Evolutionary conservation across 2,888 invertebrate species (phyloP).

Genomic region (Sepioteuthis lessoniana): DNA sequence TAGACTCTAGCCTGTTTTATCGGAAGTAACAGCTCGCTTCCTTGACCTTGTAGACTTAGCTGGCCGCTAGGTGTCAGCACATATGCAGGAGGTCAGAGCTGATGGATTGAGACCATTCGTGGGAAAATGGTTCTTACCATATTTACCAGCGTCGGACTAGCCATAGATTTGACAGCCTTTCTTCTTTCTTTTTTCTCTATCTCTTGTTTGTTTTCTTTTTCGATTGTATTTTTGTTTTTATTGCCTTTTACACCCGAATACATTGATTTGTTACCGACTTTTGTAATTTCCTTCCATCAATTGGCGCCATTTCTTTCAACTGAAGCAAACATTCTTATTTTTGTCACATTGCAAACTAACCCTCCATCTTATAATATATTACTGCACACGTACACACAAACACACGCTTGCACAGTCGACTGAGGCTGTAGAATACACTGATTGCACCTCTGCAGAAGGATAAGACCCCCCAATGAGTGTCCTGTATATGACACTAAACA

Average conservation of each 20-base stretch:
- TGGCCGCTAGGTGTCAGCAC: conserved; percentile 16
- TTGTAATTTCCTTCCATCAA: neutral
- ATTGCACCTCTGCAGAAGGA: too few relatives aligned
- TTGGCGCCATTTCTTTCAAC: neutral
- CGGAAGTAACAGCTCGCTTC: neutral
- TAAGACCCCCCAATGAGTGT: too few relatives aligned
- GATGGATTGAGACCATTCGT: neutral
- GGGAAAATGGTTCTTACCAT: neutral
- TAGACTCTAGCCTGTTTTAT: neutral
- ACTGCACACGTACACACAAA: too few relatives aligned
- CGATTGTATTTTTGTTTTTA: neutral
- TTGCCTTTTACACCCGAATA: neutral
- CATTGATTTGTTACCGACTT: neutral
- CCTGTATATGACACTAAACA: too few relatives aligned
- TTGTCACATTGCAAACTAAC: neutral
- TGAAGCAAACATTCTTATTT: neutral
- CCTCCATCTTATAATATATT: too few relatives aligned
- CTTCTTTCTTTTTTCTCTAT: too few relatives aligned
- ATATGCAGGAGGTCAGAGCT: conserved; percentile 33
- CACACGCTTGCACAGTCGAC: too few relatives aligned
- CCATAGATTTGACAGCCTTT: neutral
- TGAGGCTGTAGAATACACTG: too few relatives aligned
- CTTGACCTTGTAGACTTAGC: neutral
- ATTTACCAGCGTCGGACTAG: neutral
- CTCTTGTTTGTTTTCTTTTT: neutral